Base-by-base conservation (phyloP, 1,140 invertebrate species). In the Ips nitidus region DNA sequence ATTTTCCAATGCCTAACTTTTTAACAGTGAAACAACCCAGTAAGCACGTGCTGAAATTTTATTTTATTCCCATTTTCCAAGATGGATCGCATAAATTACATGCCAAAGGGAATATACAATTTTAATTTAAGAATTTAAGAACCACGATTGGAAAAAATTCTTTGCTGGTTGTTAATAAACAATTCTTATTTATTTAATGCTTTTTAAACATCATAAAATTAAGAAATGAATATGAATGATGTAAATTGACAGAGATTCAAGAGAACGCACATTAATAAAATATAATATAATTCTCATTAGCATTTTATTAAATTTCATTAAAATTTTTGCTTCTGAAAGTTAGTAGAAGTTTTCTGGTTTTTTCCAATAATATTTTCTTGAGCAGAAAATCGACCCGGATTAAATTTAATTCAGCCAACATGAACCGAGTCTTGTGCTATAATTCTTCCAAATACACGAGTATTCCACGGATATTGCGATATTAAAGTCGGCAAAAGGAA, bases 1-100 rank as follows among this genome's bases (percentile, higher is more conserved):
- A 69, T 69, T 69, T 69, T 69, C 66, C 57, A 57, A 67, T 67
- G 57, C 56, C 65, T 60, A 66, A 66, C 58, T 68, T 68, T 68
- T 68, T 59, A 39, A 59, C 55, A 4, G 6, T 41, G 36, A 60
- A 60, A 67, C 56, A 67, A 52, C 56, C 5, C 41, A 5, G 45
- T 36, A 37, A 39, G 52, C 61, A 63, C 50, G 52, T 63, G 50
- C 52, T 45, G 50, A 8, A 50, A 50, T 50, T 50, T 50, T 1
- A 22, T 50, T 50, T 50, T 22, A 50, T 22, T 22, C 45, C 22
- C 45, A 50, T 50, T 22, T 22, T 50, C 3, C 7, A 50, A 22
- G 45, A 22, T 3, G 3, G 3, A 50, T 2, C 22, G 7, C 45
- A 50, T 50, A 50, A 50, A 50, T 2, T 50, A 50, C 22, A 3